Percentiles rank a stretch among this genome's conserved stretches.
Conservation (phyloP, 2,888 invertebrate genomes). For the Abrostola tripartita region DNA sequence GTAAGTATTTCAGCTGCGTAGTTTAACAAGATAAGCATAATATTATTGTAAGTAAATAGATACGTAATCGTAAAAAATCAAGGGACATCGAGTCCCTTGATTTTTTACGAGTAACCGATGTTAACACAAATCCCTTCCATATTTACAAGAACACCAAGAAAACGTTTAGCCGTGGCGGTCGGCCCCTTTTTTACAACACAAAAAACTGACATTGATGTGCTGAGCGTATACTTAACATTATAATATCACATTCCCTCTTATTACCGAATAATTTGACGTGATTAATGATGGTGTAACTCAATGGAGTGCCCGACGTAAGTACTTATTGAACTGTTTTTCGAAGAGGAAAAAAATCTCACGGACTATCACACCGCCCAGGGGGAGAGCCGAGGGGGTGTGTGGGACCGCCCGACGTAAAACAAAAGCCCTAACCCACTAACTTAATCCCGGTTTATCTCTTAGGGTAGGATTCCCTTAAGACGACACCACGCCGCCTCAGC, state of each 20-base stretch:
- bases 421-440: no score
- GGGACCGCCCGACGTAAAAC: no score
- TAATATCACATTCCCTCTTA: not conserved
- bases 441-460: no score
- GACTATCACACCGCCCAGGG: no score
- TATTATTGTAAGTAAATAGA: not conserved
- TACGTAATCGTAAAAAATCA: not conserved
- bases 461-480: no score
- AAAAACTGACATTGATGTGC: not conserved
- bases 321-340: not conserved
- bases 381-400: no score
- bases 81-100: not conserved
- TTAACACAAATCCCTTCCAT: not conserved
- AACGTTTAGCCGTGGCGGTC: not conserved
- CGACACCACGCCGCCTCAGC: no score
- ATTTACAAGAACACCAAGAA: not conserved
- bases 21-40: not conserved
- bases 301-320: not conserved
- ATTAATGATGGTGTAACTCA: not conserved
- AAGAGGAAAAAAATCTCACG: no score
- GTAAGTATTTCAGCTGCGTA: conserved; percentile 1
- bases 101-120: not conserved
- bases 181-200: not conserved
- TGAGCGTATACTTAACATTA: not conserved
- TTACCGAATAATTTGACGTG: not conserved